These are phyloP conservation scores for Lithophane leautieri DNA, from an alignment of 2,888 invertebrate species.

Conservation along the genomic window DNA sequence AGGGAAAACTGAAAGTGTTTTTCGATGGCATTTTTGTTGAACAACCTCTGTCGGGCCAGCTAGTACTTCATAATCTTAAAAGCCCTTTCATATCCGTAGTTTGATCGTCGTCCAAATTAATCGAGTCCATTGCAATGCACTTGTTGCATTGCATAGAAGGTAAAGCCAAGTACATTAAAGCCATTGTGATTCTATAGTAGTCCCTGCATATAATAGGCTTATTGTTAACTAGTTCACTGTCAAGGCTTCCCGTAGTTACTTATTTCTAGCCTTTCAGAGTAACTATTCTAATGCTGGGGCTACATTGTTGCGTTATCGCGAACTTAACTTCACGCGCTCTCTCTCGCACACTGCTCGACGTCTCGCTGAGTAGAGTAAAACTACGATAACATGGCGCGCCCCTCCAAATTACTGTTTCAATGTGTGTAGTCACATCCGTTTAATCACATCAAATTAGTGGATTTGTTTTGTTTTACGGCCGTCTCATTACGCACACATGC, in stretches of 20 bases:
- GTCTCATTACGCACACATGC: no score
- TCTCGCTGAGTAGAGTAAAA: no score
- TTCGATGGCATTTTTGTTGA: background rate
- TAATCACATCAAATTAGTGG: no score
- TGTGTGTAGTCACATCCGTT: no score
- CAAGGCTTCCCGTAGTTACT: constrained; percentile 4
- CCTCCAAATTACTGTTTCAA: no score
- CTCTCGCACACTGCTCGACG: no score
- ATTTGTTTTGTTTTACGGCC: no score
- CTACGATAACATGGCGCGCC: no score
- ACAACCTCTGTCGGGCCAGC: background rate
- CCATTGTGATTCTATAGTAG: constrained; percentile 24
- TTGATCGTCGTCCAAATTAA: background rate
- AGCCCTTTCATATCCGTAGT: background rate
- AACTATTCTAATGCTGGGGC: no score
- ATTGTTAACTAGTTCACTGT: constrained; percentile 36
- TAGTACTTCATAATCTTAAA: background rate
- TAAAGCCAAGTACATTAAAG: constrained; percentile 21
- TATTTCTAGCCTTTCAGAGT: background rate
- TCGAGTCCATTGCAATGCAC: background rate
- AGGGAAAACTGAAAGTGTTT: background rate
- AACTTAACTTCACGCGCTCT: no score
- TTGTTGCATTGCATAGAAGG: constrained; percentile 16
- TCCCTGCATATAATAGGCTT: constrained; percentile 28
- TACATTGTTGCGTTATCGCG: no score